Evolutionary conservation across 2,797 vertebrate genomes (phyloP).

Genomic region (Darevskia nairensis): DNA sequence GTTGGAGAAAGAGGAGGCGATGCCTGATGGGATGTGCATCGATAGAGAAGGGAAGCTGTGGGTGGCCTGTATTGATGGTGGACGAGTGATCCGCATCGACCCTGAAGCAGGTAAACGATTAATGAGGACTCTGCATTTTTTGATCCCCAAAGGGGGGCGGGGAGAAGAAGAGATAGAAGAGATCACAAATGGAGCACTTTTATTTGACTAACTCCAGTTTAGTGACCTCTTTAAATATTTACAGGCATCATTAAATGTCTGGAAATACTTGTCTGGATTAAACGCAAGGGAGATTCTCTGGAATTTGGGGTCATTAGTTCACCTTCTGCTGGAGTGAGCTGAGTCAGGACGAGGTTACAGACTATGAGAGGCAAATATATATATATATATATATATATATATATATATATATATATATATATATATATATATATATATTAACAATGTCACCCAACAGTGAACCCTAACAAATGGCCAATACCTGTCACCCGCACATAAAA

Average conservation of each 20-base stretch:
- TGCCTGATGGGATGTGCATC: constrained; percentile 89
- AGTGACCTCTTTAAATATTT: not conserved
- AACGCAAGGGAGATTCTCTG: not conserved
- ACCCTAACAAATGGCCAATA: not conserved
- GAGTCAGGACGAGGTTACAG: not conserved
- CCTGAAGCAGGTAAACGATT: constrained; percentile 82
- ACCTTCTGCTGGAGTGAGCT: not conserved
- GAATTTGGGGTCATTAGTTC: not conserved
- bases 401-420: too few relatives aligned
- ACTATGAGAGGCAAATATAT: not conserved
- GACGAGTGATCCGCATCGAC: constrained; percentile 85
- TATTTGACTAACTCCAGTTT: not conserved
- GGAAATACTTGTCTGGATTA: not conserved
- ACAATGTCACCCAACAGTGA: not conserved
- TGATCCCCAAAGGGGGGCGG: not conserved
- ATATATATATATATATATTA: too few relatives aligned
- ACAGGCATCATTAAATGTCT: not conserved
- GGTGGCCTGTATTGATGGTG: constrained; percentile 88
- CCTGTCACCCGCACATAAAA: not conserved
- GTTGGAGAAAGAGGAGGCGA: constrained; percentile 82
- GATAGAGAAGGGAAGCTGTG: constrained; percentile 85
- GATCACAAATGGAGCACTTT: not conserved
- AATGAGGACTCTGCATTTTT: not conserved
- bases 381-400: too few relatives aligned
- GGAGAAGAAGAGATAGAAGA: too few relatives aligned